Evolutionary conservation across 2,797 vertebrate species (phyloP).

Genomic region (Sebastes oblongus): DNA sequence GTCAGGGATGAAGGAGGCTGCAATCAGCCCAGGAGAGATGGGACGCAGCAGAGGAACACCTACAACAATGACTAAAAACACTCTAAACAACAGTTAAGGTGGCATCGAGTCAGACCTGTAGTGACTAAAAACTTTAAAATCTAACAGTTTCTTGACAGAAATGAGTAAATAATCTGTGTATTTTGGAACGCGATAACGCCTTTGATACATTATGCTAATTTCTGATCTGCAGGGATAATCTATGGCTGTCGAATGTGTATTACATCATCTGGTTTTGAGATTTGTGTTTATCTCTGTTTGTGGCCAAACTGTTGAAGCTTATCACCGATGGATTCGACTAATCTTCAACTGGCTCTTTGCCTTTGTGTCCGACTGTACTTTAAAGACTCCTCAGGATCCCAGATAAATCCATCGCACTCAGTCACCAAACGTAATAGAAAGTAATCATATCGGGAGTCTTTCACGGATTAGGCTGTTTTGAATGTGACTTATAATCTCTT

Average conservation of each 20-base stretch:
- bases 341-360: conserved; percentile 75
- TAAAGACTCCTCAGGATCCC: conserved; percentile 75
- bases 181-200: conserved; percentile 19
- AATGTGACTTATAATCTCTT: conserved; percentile 80
- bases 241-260: conserved; percentile 55
- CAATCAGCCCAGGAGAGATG: conserved; percentile 55
- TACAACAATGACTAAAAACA: conserved; percentile 25
- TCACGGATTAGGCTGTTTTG: conserved; percentile 80
- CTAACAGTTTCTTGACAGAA: neutral
- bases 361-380: conserved; percentile 74
- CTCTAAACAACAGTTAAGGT: neutral
- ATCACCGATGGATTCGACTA: conserved; percentile 74
- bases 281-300: conserved; percentile 72
- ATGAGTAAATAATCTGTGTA: conserved; percentile 13
- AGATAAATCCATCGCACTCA: conserved; percentile 74
- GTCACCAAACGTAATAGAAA: conserved; percentile 78
- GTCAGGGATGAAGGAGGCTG: conserved; percentile 71
- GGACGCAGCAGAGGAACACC: conserved; percentile 31
- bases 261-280: conserved; percentile 70
- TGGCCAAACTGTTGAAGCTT: conserved; percentile 73
- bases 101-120: neutral
- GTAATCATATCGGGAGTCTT: conserved; percentile 82
- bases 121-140: conserved; percentile 9
- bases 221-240: conserved; percentile 62
- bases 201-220: conserved; percentile 53